Percentiles rank a stretch among this genome's conserved stretches.
These are phyloP conservation scores for Apodemia mormo DNA, from an alignment of 2,888 invertebrate species.

Conservation along the genomic window DNA sequence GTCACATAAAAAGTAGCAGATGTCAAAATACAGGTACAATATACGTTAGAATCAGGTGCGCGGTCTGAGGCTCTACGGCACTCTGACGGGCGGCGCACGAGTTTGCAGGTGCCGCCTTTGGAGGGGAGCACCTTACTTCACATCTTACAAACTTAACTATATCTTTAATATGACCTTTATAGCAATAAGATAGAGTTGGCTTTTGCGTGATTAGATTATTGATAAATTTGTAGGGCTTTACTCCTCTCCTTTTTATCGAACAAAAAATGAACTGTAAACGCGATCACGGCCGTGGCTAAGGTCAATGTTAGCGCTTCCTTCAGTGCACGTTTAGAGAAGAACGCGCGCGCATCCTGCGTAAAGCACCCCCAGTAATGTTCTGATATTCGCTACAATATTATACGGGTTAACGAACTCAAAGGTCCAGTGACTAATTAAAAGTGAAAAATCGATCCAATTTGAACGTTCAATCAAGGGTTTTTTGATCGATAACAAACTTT, in stretches of 20 bases:
- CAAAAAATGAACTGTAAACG: constrained; percentile 83
- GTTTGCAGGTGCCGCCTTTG: constrained; percentile 77
- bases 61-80: constrained; percentile 60
- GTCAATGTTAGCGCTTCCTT: constrained; percentile 83
- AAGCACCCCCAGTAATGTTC: constrained; percentile 53
- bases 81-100: constrained; percentile 75
- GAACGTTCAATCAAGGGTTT: constrained; percentile 63
- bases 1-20: constrained; percentile 42
- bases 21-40: constrained; percentile 56
- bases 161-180: constrained; percentile 39
- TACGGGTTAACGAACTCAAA: constrained; percentile 53
- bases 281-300: constrained; percentile 82
- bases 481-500: constrained; percentile 43
- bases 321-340: constrained; percentile 79
- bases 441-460: constrained; percentile 32
- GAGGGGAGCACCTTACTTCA: constrained; percentile 78
- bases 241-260: constrained; percentile 82
- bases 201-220: constrained; percentile 23
- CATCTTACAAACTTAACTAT: constrained; percentile 65
- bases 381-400: constrained; percentile 49
- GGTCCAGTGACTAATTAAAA: constrained; percentile 28
- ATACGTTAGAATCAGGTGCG: constrained; percentile 58
- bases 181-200: constrained; percentile 33
- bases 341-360: constrained; percentile 73
- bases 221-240: constrained; percentile 70